Base-by-base conservation (phyloP, 2,113 vertebrate species). In the Seriola quinqueradiata region DNA sequence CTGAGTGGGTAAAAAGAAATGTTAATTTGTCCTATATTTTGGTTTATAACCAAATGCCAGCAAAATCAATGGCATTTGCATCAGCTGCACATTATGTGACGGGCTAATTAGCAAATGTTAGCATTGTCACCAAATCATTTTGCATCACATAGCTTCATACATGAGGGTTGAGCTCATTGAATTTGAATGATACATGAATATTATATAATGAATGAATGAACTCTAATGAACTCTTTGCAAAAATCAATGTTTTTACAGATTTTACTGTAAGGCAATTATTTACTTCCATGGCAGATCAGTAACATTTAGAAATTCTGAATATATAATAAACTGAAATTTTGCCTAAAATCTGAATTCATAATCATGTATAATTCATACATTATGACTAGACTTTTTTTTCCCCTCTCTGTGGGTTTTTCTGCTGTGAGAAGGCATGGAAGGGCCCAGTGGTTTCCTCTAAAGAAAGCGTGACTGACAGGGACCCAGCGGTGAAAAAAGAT, bases 401-500 rank as follows among this genome's bases (percentile, higher is more conserved):
- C 48, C 54, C 11, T 68, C 19, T 81, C 23, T 65, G 75, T 65
- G 75, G 32, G 63, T 40, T 34, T 60, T 73, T 65, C 63, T 79
- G 77, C 75, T 79, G 67, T 67, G 52, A 69, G 25, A 59, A 36
- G 42, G 50, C 44, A 46, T 34, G 67, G 63, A 58, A 61, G 71
- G 71, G 48, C 58, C 67, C 32, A 14, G 42, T 17, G 8, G 60
- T 65, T 85, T 63, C 71, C 57, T 3, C 59, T 21, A 54, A 75
- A 19, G 40, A 73, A 60, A 74, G 68, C 61, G 21, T 78, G 78
- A 71, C 73, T 73, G 77, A 83, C 42, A 38, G 48, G n/a, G 76
- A 67, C 17, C 77, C 54, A 36, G 69, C 16, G 25, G 78, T 12
- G 69, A 42, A 77, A 75, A 70, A 8, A 75, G 83, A 89, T 88